Evolutionary conservation across 2,888 invertebrate species (phyloP).

Genomic region (Phortica okadai): DNA sequence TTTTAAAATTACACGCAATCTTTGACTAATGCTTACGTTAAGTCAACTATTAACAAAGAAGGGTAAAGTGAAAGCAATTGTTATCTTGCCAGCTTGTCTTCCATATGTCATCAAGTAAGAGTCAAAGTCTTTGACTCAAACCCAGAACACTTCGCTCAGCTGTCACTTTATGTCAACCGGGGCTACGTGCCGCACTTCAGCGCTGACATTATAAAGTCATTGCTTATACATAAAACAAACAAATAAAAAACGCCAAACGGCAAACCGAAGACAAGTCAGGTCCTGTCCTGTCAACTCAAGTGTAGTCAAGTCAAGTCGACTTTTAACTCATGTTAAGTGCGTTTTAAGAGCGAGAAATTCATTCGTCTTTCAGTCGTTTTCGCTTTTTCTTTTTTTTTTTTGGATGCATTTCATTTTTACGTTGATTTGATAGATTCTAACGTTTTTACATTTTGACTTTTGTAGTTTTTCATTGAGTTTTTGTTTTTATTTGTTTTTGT

Average conservation of each 20-base stretch:
- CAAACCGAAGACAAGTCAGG: neutral
- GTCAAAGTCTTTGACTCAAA: neutral
- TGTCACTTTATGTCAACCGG: conserved; percentile 8
- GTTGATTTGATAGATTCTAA: conserved; percentile 35
- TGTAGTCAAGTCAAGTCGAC: neutral
- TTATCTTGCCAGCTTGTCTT: neutral
- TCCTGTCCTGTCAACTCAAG: neutral
- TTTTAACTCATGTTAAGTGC: neutral
- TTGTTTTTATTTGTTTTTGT: conserved; percentile 15
- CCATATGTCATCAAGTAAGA: neutral
- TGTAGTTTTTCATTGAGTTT: conserved; percentile 14
- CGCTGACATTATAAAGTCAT: conserved; percentile 29
- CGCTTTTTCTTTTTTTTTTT: conserved; percentile 27
- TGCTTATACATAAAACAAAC: conserved; percentile 16
- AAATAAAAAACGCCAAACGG: conserved; percentile 14
- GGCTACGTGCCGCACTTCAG: neutral
- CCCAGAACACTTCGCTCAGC: neutral
- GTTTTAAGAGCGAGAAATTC: conserved; percentile 22
- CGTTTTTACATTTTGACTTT: conserved; percentile 29
- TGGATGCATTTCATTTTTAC: conserved; percentile 5
- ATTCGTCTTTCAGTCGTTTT: conserved; percentile 15
- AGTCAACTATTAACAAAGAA: neutral
- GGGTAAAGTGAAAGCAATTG: neutral
- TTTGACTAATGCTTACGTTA: neutral
- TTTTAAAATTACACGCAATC: neutral